These are phyloP conservation scores for Brienomyrus brachyistius DNA, from an alignment of 2,113 vertebrate genomes.

Conservation along the genomic window DNA sequence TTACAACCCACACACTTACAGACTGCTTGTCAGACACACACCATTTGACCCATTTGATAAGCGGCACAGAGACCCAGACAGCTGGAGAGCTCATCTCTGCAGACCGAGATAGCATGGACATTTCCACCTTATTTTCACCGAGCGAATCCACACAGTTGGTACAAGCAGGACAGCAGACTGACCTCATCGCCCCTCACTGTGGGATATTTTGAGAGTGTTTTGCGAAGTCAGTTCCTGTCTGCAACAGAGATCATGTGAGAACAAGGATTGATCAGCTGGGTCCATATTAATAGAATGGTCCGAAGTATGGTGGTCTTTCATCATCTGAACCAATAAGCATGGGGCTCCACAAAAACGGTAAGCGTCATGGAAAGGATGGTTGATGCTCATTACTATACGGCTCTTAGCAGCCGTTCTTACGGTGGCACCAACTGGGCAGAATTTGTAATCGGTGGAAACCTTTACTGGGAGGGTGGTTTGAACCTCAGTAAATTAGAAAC, in stretches of 20 bases:
- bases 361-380: background rate
- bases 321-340: background rate
- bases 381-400: too few relatives aligned
- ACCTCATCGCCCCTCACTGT: slow-evolving; percentile 40
- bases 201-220: slow-evolving; percentile 33
- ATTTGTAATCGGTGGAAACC: background rate
- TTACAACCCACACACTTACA: background rate
- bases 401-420: background rate
- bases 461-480: background rate
- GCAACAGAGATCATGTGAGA: slow-evolving; percentile 31
- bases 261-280: slow-evolving; percentile 42
- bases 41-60: background rate
- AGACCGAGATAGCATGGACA: slow-evolving; percentile 25
- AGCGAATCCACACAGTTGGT: slow-evolving; percentile 20
- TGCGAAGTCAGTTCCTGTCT: slow-evolving; percentile 26
- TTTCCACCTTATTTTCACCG: slow-evolving; percentile 9
- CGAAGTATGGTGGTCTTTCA: slow-evolving; percentile 32
- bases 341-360: background rate
- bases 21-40: background rate
- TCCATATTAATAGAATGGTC: slow-evolving; percentile 39
- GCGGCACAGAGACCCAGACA: background rate
- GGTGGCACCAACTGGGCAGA: background rate
- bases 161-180: slow-evolving; percentile 17
- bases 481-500: background rate
- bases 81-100: background rate